Base-by-base conservation (phyloP, 2,797 vertebrate species). In the Chrosomus eos region DNA sequence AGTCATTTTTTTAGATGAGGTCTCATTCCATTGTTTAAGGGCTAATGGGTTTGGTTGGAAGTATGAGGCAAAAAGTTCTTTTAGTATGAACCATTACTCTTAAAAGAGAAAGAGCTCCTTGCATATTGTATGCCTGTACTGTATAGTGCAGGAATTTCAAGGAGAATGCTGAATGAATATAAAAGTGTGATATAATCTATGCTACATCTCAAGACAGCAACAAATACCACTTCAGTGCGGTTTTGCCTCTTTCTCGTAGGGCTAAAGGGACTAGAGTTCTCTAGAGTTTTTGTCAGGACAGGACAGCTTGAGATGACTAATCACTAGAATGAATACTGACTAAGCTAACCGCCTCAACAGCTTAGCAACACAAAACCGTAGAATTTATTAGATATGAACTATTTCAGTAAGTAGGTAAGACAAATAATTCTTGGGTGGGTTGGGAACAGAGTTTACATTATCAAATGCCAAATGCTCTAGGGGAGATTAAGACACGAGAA, bases 261-360 rank as follows among this genome's bases (percentile, higher is more conserved):
- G 68, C 68, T 53, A 45, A 71, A 78, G 36, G 23, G 19, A 18
- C 72, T 81, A 40, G 16, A 64, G 55, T 40, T 86, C n/a, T 76
- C n/a, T 48, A 1, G 14, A 60, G 64, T 55, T 58, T 13, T 23
- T 90, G 87, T 87, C 77, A 86, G 80, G 87, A 92, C 94, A 94
- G 79, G 92, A 91, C 45, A 7, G 33, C 38, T 67, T 11, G 51
- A 76, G 28, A 45, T 95, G 92, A 95, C 87, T 94, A 92, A 94
- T 13, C 48, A 76, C 68, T 26, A 60, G 77, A 11, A 1, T 36
- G 77, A 88, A 58, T 79, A 88, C 79, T 87, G 88, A 88, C 81
- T 76, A 81, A 90, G 80, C 58, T 80, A 84, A 75, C 87, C 0
- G 74, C 36, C 68, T 87, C 72, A 84, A 80, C 45, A 67, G 71